Evolutionary conservation across 2,113 vertebrate genomes (phyloP).

Genomic region (Megaleporinus macrocephalus): DNA sequence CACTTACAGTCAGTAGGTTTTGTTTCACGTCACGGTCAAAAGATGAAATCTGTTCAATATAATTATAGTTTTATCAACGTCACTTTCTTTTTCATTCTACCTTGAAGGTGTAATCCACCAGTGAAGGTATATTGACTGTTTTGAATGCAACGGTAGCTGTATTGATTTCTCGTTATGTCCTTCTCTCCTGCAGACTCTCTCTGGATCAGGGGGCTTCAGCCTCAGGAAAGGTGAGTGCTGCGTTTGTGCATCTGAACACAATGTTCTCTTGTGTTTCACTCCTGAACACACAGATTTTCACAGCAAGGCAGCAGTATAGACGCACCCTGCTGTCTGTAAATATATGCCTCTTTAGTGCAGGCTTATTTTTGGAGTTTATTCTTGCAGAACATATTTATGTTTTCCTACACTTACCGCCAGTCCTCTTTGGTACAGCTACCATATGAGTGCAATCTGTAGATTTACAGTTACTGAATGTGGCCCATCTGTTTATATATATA

Average conservation of each 20-base stretch:
- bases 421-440: too few relatives aligned
- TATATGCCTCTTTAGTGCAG: too few relatives aligned
- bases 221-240: conserved; percentile 75
- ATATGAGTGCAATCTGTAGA: too few relatives aligned
- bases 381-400: neutral
- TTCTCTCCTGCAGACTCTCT: conserved; percentile 70
- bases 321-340: neutral
- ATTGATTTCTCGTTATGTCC: conserved; percentile 43
- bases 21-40: neutral
- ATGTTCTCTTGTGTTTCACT: conserved; percentile 14
- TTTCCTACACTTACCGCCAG: too few relatives aligned
- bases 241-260: neutral
- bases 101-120: neutral
- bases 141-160: neutral
- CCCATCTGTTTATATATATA: neutral
- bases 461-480: neutral
- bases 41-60: neutral
- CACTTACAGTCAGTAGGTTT: neutral
- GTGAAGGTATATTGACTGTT: conserved; percentile 10
- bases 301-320: neutral
- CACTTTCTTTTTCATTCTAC: neutral
- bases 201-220: conserved; percentile 77
- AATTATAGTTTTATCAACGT: neutral
- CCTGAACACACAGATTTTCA: conserved; percentile 17
- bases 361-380: conserved; percentile 1